Conservation (phyloP, 2,888 invertebrate genomes). For the Ligdia adustata region DNA sequence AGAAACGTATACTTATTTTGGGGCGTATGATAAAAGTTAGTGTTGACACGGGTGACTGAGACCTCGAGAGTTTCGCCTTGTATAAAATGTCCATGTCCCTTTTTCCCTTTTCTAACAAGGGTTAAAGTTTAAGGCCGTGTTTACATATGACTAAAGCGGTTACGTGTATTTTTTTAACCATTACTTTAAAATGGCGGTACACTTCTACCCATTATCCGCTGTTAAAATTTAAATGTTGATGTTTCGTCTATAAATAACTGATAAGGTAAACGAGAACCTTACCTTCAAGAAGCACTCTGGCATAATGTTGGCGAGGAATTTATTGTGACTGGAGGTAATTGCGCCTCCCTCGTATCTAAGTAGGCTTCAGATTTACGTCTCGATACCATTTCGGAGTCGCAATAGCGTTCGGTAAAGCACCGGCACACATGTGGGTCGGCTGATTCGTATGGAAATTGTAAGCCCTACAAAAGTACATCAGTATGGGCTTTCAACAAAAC, state of each 20-base stretch:
- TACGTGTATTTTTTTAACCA: too few species aligned
- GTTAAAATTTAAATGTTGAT: constrained; percentile 11
- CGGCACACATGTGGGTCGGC: constrained; percentile 37
- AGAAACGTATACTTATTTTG: constrained; percentile 9
- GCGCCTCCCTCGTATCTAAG: constrained; percentile 28
- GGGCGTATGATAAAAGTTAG: constrained; percentile 21
- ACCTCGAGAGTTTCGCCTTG: background rate
- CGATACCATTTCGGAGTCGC: constrained; percentile 36
- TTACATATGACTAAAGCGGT: too few species aligned
- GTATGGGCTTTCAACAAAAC: constrained; percentile 11
- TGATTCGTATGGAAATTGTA: constrained; percentile 38
- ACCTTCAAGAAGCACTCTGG: constrained; percentile 14
- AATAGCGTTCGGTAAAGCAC: constrained; percentile 38
- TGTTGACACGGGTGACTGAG: constrained; percentile 7
- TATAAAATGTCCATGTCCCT: background rate
- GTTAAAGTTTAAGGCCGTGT: too few species aligned
- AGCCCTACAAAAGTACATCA: background rate
- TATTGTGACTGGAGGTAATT: constrained; percentile 27
- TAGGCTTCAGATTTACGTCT: constrained; percentile 38
- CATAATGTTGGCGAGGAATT: constrained; percentile 20
- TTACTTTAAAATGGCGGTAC: background rate
- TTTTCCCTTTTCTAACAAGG: too few species aligned
- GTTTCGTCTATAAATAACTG: constrained; percentile 20
- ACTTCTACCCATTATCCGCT: constrained; percentile 4
- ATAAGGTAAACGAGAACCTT: constrained; percentile 16